Percentiles rank a stretch among this genome's conserved stretches.
Conservation (phyloP, 2,888 invertebrate genomes). For the Xanthorhoe designata region DNA sequence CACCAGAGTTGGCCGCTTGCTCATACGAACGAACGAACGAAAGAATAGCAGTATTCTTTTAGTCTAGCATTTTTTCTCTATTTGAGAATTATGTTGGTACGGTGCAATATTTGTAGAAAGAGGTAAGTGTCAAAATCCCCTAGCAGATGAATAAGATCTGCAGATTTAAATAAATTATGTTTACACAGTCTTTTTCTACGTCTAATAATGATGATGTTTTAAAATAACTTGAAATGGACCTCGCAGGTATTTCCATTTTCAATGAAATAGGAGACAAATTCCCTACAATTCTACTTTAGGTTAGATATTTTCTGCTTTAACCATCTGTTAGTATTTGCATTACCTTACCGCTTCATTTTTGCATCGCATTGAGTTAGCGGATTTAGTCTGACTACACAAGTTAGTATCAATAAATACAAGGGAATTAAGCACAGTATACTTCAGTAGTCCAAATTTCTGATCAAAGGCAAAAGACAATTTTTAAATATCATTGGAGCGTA, state of each 20-base stretch:
- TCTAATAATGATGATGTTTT: background rate
- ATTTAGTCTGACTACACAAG: slow-evolving; percentile 63
- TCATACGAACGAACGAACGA: no score
- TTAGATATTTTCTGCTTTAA: slow-evolving; percentile 31
- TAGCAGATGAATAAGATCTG: background rate
- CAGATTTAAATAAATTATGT: background rate
- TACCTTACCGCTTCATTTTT: slow-evolving; percentile 57
- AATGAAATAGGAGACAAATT: slow-evolving; percentile 27
- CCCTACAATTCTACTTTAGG: slow-evolving; percentile 33
- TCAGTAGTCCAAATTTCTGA: background rate
- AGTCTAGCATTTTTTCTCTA: no score
- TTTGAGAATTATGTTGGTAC: no score
- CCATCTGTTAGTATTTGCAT: slow-evolving; percentile 39
- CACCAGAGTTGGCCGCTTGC: no score
- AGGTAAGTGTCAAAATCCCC: no score
- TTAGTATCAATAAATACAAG: slow-evolving; percentile 72
- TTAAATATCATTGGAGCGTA: no score
- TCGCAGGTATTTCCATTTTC: background rate
- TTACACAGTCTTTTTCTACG: background rate
- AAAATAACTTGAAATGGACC: background rate
- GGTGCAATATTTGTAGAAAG: no score
- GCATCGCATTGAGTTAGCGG: slow-evolving; percentile 60
- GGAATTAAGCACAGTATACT: slow-evolving; percentile 28
- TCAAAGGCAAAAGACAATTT: no score
- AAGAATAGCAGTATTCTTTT: no score